These are phyloP conservation scores for Actinostola sp. DNA, from an alignment of 92 coral and sea anemone genomes.

Conservation along the genomic window DNA sequence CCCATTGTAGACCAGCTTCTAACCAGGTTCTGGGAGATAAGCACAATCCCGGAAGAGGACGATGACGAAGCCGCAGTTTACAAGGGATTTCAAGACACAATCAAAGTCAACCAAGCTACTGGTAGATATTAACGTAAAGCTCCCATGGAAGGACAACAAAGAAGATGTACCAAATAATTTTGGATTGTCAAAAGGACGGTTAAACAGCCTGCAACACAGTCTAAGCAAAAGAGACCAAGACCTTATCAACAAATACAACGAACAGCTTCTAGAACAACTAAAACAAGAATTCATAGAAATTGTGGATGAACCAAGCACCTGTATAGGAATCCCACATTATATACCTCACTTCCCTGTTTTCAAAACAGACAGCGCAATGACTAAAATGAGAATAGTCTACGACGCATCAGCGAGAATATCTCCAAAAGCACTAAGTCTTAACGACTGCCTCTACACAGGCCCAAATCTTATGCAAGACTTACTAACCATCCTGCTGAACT, in stretches of 20 bases:
- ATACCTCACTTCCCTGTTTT: constrained; percentile 43
- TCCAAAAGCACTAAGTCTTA: constrained; percentile 32
- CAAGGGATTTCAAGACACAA: constrained; percentile 36
- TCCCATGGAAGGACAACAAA: constrained; percentile 54
- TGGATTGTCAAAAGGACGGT: constrained; percentile 20
- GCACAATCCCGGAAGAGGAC: constrained; percentile 31
- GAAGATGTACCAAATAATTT: constrained; percentile 37
- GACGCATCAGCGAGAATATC: constrained; percentile 42
- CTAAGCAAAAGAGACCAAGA: constrained; percentile 35
- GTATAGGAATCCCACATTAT: constrained; percentile 29
- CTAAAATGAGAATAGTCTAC: constrained; percentile 44
- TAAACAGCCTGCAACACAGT: constrained; percentile 30
- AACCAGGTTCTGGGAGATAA: constrained; percentile 51
- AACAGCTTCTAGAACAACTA: too few species aligned
- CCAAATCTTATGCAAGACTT: constrained; percentile 35
- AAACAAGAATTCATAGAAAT: constrained; percentile 45
- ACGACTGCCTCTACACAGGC: constrained; percentile 36
- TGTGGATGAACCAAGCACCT: constrained; percentile 19
- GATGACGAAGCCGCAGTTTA: constrained; percentile 20
- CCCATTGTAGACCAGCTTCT: constrained; percentile 25
- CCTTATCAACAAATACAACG: constrained; percentile 19
- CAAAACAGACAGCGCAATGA: constrained; percentile 35
- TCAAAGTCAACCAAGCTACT: constrained; percentile 33
- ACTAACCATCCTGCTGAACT: constrained; percentile 21
- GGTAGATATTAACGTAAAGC: constrained; percentile 45